These are phyloP conservation scores for Lydus trimaculatus DNA, from an alignment of 2,888 invertebrate species.

Conservation along the genomic window DNA sequence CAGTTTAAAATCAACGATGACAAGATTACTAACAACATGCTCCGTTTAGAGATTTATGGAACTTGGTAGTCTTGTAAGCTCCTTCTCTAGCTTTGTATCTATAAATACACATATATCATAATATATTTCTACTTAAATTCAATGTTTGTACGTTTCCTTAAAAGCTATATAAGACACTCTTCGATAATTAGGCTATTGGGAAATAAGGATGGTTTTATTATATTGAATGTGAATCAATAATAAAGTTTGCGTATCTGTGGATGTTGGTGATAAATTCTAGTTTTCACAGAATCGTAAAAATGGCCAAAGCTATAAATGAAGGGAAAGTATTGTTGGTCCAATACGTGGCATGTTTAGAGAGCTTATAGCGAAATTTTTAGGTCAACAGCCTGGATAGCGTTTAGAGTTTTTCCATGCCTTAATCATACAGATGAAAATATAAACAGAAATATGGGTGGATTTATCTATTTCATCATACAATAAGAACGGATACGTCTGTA, in stretches of 20 bases:
- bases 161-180: background rate
- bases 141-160: no score
- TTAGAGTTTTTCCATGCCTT: no score
- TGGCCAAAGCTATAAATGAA: background rate
- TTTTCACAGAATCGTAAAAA: constrained; percentile 26
- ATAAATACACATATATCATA: background rate
- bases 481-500: no score
- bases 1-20: constrained; percentile 45
- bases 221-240: constrained; percentile 15
- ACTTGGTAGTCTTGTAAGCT: constrained; percentile 22
- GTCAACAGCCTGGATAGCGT: no score
- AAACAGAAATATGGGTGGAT: no score
- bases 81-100: background rate
- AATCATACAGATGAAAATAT: no score
- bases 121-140: background rate
- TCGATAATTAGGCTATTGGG: background rate
- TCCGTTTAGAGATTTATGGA: constrained; percentile 27
- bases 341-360: background rate
- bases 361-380: no score
- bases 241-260: constrained; percentile 13
- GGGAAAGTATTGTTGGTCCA: background rate
- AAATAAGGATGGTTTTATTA: background rate
- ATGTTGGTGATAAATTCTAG: constrained; percentile 23
- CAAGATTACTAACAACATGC: constrained; percentile 29
- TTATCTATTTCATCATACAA: no score